Percentiles rank a stretch among this genome's conserved stretches.
These are phyloP conservation scores for Oreochromis spilurus DNA, from an alignment of 2,113 vertebrate genomes.

Conservation along the genomic window DNA sequence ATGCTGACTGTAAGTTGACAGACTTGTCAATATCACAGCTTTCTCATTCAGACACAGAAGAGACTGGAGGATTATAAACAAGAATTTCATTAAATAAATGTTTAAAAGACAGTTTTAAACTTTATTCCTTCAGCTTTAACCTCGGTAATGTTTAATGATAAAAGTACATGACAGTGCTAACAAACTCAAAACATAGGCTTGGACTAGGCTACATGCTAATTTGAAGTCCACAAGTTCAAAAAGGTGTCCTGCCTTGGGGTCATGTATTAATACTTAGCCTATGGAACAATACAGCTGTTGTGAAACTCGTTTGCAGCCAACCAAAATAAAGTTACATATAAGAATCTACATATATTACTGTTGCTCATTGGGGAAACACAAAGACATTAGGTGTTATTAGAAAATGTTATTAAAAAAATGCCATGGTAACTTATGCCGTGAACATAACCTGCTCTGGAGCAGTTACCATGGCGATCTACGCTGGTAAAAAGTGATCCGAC, in stretches of 20 bases:
- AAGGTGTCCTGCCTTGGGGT: background rate
- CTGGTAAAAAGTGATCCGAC: background rate
- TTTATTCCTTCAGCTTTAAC: background rate
- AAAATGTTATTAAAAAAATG: background rate
- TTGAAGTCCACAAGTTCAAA: background rate
- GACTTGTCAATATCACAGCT: background rate
- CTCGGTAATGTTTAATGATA: background rate
- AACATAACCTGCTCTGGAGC: background rate
- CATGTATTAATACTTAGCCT: background rate
- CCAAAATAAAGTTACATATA: background rate
- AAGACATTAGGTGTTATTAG: background rate
- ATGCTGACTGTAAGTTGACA: background rate
- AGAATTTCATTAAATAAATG: rapidly evolving
- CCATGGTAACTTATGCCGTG: background rate
- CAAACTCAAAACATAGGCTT: background rate
- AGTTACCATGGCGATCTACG: background rate
- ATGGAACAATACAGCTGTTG: background rate
- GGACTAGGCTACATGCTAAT: background rate
- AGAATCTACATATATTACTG: background rate
- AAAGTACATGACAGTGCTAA: background rate
- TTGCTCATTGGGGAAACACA: background rate
- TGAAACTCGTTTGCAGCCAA: rapidly evolving
- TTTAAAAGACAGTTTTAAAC: background rate
- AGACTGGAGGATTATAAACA: background rate
- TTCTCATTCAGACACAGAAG: background rate